Evolutionary conservation across 1,140 invertebrate species (phyloP), one percentile per base, ranked within the genome.

Genomic region (Drosophila lini): DNA sequence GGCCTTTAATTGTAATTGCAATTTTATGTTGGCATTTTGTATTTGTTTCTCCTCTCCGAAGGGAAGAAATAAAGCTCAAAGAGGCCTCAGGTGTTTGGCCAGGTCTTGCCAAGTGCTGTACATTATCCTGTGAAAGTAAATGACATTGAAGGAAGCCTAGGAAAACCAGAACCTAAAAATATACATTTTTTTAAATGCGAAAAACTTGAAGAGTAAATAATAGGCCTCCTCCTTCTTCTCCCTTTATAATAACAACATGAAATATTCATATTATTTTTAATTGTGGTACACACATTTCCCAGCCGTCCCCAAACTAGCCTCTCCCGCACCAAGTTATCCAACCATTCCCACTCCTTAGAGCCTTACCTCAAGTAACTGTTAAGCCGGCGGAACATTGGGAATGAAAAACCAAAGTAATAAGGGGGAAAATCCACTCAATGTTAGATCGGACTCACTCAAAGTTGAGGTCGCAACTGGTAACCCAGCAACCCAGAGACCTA

Each of bases 1-100:
- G 52, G 19, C 34, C 28, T 76, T 84, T 76, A 71, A 84, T 70
- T 76, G 48, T 67, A 76, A 76, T 75, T 47, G 53, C 64, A 28
- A 38, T 58, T 67, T 67, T 68, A 63, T 73, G 68, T 64, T 50
- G 11, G 11, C 40, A 19, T 41, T 55, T 55, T 53, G 48, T 53
- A 15, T 48, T 55, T 61, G 8, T 28, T n/a, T n/a, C 34, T 41
- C 16, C 15, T n/a, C 36, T 40, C 10, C 31, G 19, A 57, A 13
- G n/a, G 15, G 10, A 19, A 25, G 22, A 45, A 32, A 15, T n/a
- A 2, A 36, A 11, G 45, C 41, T 25, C 13, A n/a, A 34, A 56
- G 15, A 34, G 25, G 69, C 53, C 36, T 57, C 44, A 71, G 67
- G 67, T 71, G 53, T 22, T 22, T 48, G 36, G 50, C 11, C 31